These are phyloP conservation scores for Leptatherina wallacei DNA, from an alignment of 2,797 vertebrate genomes.

Conservation along the genomic window DNA sequence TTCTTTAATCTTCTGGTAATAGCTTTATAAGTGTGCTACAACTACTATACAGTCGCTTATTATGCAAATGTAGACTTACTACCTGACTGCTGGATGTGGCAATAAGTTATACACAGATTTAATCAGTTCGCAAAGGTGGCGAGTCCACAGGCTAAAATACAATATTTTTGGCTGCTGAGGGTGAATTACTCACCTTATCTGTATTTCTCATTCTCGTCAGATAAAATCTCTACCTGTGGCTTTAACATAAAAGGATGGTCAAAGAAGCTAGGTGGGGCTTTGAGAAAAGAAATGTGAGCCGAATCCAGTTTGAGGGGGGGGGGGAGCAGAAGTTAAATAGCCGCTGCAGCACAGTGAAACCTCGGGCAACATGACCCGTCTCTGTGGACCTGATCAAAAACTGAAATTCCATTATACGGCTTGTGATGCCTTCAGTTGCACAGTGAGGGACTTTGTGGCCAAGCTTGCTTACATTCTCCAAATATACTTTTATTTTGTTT, in stretches of 20 bases:
- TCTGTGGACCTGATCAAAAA: slow-evolving; percentile 71
- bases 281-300: slow-evolving; percentile 67
- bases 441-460: slow-evolving; percentile 22
- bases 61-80: neutral
- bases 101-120: neutral
- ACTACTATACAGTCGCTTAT: neutral
- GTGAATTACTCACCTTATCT: slow-evolving; percentile 21
- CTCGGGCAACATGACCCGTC: slow-evolving; percentile 71
- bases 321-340: slow-evolving; percentile 47
- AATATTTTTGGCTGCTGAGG: slow-evolving; percentile 20
- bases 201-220: slow-evolving; percentile 44
- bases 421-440: slow-evolving; percentile 29
- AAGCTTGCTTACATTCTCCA: slow-evolving; percentile 29
- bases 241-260: slow-evolving; percentile 41
- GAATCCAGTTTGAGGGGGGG: slow-evolving; percentile 39
- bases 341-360: slow-evolving; percentile 54
- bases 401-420: slow-evolving; percentile 50
- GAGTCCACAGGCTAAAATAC: neutral
- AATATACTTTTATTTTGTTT: slow-evolving; percentile 42
- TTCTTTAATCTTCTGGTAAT: neutral
- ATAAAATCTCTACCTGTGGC: slow-evolving; percentile 48
- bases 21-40: neutral
- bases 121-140: neutral
- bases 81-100: neutral
- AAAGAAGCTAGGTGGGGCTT: slow-evolving; percentile 64